A percentile compares a stretch with the other conserved stretches of the same genome.
phyloP scores from a whole-genome alignment of 2,113 vertebrate species.

The Cyprinodon tularosa region DNA sequence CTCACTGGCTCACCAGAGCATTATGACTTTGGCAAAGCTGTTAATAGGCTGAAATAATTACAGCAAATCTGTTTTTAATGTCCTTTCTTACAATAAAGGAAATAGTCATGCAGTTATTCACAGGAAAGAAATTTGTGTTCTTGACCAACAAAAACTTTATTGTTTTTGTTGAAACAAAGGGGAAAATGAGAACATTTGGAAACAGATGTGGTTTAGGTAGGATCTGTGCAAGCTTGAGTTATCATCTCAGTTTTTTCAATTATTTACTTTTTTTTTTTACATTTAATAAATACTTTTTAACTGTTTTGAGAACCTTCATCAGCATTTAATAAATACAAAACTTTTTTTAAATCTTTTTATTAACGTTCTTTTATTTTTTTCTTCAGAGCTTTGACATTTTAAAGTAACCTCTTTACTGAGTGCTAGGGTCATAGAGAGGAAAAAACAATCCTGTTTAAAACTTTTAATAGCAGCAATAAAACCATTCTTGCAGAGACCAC shows the following conservation, averaged over 20 bases:
- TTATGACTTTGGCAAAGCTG: not conserved
- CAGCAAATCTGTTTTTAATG: slow-evolving; percentile 9
- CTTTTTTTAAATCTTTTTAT: too few species aligned
- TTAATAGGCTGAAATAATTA: slow-evolving; percentile 3
- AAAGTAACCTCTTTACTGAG: not conserved
- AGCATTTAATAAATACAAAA: too few species aligned
- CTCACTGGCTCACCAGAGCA: not conserved
- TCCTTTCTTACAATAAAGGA: slow-evolving; percentile 8
- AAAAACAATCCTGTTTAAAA: not conserved
- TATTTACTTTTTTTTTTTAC: not conserved
- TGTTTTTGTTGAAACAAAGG: not conserved
- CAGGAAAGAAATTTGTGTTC: not conserved
- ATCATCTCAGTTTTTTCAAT: not conserved
- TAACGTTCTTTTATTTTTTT: not conserved
- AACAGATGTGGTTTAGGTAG: not conserved
- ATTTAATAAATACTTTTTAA: not conserved
- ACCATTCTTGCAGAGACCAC: not conserved
- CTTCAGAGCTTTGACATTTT: not conserved
- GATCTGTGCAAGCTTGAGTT: not conserved
- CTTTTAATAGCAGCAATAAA: not conserved
- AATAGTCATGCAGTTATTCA: not conserved
- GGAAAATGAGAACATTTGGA: not conserved
- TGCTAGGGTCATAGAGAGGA: not conserved
- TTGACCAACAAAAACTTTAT: not conserved
- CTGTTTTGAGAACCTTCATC: too few species aligned